A percentile compares a stretch with the other conserved stretches of the same genome.
phyloP scores from a whole-genome alignment of 2,797 vertebrate species.

The Halcyon chelicuti region DNA sequence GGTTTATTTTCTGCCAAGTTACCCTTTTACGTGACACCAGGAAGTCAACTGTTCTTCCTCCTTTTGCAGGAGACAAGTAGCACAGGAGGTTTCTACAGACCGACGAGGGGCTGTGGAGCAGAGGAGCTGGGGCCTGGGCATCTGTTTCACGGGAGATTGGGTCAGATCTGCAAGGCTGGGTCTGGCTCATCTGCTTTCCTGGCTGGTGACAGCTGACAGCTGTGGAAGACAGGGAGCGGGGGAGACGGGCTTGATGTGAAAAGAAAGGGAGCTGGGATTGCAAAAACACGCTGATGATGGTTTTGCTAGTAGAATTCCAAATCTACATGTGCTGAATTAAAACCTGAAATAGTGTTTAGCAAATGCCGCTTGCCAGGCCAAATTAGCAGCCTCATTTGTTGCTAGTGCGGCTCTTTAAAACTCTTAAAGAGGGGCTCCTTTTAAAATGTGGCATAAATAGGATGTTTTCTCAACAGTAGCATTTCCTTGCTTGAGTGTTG shows the following conservation, averaged over 20 bases:
- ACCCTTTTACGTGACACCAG: neutral
- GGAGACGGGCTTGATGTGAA: conserved; percentile 1
- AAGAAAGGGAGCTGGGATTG: conserved; percentile 44
- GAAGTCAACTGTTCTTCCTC: neutral
- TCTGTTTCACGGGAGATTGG: conserved; percentile 13
- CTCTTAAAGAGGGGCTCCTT: conserved; percentile 26
- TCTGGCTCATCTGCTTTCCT: conserved; percentile 52
- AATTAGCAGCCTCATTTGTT: conserved; percentile 63
- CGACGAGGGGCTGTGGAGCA: neutral
- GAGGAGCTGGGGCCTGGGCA: neutral
- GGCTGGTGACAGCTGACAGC: conserved; percentile 65
- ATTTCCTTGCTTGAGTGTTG: conserved; percentile 19
- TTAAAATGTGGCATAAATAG: conserved; percentile 62
- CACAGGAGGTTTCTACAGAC: neutral
- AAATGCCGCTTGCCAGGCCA: conserved; percentile 35
- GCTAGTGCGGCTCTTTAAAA: conserved; percentile 53
- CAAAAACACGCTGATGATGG: conserved; percentile 23
- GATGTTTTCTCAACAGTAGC: conserved; percentile 65
- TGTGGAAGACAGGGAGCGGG: conserved; percentile 41
- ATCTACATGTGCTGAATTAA: conserved; percentile 58
- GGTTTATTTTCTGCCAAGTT: too few species aligned
- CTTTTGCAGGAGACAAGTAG: neutral
- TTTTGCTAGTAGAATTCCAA: conserved; percentile 40
- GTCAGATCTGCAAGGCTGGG: neutral
- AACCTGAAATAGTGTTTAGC: conserved; percentile 62